Percentiles rank a stretch among this genome's conserved stretches.
Conservation (phyloP, 2,888 invertebrate genomes). For the Hypomecis punctinalis region DNA sequence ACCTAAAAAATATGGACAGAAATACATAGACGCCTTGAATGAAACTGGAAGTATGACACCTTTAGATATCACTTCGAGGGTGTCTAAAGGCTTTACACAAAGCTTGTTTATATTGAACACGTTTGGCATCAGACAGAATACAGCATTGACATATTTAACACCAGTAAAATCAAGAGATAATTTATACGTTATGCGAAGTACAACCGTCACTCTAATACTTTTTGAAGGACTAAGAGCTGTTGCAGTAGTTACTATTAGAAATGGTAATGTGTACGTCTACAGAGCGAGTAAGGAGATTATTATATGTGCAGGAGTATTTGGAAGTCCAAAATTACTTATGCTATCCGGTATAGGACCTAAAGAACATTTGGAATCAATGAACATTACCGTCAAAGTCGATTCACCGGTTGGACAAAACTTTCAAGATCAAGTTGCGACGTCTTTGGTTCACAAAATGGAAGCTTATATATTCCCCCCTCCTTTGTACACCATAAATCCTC, state of each 20-base stretch:
- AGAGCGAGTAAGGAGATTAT: constrained; percentile 73
- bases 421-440: constrained; percentile 69
- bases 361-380: constrained; percentile 56
- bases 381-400: constrained; percentile 66
- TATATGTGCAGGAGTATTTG: constrained; percentile 70
- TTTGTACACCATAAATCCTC: constrained; percentile 29
- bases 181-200: constrained; percentile 67
- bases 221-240: constrained; percentile 69
- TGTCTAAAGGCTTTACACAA: constrained; percentile 69
- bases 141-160: constrained; percentile 75
- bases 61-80: constrained; percentile 36
- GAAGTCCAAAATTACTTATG: constrained; percentile 75
- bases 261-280: constrained; percentile 49
- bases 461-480: constrained; percentile 22
- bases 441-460: constrained; percentile 53
- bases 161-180: constrained; percentile 56
- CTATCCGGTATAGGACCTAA: constrained; percentile 77
- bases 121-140: constrained; percentile 74
- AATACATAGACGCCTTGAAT: constrained; percentile 62
- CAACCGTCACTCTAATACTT: constrained; percentile 73
- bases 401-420: constrained; percentile 73
- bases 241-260: constrained; percentile 56
- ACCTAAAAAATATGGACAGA: constrained; percentile 37
- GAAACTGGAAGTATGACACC: constrained; percentile 67
- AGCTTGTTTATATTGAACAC: constrained; percentile 70